These are phyloP conservation scores for Neolamprologus multifasciatus DNA, from an alignment of 2,797 vertebrate genomes.

Conservation along the genomic window DNA sequence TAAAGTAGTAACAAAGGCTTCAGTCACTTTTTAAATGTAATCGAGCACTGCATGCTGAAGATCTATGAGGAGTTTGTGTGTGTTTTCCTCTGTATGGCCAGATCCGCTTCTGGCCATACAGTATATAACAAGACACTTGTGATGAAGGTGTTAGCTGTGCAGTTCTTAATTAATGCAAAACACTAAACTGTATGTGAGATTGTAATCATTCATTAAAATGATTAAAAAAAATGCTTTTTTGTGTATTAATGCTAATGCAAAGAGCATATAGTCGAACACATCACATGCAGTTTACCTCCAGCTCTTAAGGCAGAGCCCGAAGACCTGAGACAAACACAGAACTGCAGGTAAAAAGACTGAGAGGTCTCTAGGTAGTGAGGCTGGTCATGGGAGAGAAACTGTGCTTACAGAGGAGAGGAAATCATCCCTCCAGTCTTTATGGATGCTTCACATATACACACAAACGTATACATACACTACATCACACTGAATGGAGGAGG, in stretches of 20 bases:
- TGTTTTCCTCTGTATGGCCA: neutral
- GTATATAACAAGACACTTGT: neutral
- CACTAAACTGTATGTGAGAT: neutral
- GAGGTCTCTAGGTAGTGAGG: slow-evolving; percentile 42
- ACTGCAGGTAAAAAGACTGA: slow-evolving; percentile 16
- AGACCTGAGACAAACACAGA: neutral
- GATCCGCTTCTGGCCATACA: neutral
- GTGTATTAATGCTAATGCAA: neutral
- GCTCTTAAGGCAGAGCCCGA: neutral
- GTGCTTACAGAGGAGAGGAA: slow-evolving; percentile 54
- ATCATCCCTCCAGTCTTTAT: slow-evolving; percentile 45
- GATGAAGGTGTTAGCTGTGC: neutral
- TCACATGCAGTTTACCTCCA: neutral
- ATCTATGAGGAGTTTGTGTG: neutral
- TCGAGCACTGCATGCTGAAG: accelerated
- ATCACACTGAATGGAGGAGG: slow-evolving; percentile 15
- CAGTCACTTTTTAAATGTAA: neutral
- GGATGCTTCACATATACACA: slow-evolving; percentile 10
- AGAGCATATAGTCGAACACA: neutral
- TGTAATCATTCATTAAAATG: neutral
- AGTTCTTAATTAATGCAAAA: neutral
- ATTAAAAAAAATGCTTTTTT: accelerated
- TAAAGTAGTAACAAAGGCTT: neutral
- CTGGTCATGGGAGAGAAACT: slow-evolving; percentile 66
- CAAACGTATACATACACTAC: neutral